These are phyloP conservation scores for Poecilia wingei DNA, from an alignment of 2,797 vertebrate genomes.

Conservation along the genomic window DNA sequence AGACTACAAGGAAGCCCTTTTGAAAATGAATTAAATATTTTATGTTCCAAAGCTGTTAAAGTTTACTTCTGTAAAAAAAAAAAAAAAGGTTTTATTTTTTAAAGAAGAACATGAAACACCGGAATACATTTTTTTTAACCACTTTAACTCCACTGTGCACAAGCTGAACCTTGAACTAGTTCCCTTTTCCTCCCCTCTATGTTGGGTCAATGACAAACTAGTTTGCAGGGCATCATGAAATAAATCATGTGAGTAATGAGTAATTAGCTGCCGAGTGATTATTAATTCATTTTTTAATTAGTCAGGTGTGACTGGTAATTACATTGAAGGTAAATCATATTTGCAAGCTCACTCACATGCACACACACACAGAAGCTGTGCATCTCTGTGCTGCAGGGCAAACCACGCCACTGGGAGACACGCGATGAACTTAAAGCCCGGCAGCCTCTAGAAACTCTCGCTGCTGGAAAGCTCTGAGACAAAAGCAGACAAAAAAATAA, in stretches of 20 bases:
- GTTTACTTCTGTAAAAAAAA: neutral
- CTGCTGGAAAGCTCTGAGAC: slow-evolving; percentile 41
- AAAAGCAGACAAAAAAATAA: slow-evolving; percentile 28
- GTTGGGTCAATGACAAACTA: neutral
- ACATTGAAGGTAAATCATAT: slow-evolving; percentile 9
- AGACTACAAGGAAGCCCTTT: neutral
- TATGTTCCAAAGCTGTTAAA: neutral
- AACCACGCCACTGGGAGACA: slow-evolving; percentile 41
- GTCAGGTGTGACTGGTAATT: neutral
- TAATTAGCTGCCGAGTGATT: slow-evolving; percentile 1
- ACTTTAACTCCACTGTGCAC: neutral
- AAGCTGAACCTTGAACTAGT: neutral
- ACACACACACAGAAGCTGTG: neutral
- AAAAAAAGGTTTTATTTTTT: neutral
- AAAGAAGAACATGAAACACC: neutral
- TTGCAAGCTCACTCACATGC: neutral
- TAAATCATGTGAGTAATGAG: neutral
- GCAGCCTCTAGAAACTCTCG: slow-evolving; percentile 33
- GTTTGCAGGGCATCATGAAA: neutral
- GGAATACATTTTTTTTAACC: neutral
- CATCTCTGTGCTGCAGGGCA: slow-evolving; percentile 27
- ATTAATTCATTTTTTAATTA: slow-evolving; percentile 9
- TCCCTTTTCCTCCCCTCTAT: neutral
- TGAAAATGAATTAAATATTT: neutral
- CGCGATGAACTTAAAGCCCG: slow-evolving; percentile 39